These are phyloP conservation scores for Eleutherodactylus coqui DNA, from an alignment of 2,797 vertebrate species.

Conservation along the genomic window DNA sequence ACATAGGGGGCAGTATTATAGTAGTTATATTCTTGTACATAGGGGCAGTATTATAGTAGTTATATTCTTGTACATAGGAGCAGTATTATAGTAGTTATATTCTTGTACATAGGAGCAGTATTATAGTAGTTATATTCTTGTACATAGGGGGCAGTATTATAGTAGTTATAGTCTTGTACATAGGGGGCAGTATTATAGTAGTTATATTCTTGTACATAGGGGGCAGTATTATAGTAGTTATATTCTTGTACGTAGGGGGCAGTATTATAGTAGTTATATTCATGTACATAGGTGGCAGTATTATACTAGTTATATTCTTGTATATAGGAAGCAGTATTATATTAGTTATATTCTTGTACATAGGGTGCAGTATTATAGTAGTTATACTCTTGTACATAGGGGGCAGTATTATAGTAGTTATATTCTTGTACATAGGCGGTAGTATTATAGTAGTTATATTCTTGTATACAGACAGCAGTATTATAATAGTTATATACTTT, in stretches of 20 bases:
- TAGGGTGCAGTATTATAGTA: background rate
- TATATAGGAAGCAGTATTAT: background rate
- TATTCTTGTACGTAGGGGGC: background rate
- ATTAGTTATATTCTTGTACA: background rate
- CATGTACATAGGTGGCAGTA: slow-evolving; percentile 1
- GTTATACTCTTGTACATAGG: background rate
- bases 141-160: slow-evolving; percentile 3
- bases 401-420: slow-evolving; percentile 5
- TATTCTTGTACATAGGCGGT: slow-evolving; percentile 2
- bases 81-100: slow-evolving; percentile 3
- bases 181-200: slow-evolving; percentile 1
- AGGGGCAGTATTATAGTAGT: background rate
- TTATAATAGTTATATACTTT: no score
- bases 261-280: slow-evolving; percentile 14
- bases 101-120: background rate
- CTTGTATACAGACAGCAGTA: background rate
- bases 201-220: background rate
- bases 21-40: background rate
- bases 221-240: background rate
- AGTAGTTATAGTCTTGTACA: slow-evolving; percentile 9
- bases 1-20: background rate
- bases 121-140: slow-evolving; percentile 20
- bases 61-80: background rate
- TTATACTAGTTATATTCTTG: slow-evolving; percentile 4
- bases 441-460: background rate